Evolutionary conservation across 2,113 vertebrate species (phyloP), one percentile per base, ranked within the genome.

Genomic region (Siphamia tubifer): DNA sequence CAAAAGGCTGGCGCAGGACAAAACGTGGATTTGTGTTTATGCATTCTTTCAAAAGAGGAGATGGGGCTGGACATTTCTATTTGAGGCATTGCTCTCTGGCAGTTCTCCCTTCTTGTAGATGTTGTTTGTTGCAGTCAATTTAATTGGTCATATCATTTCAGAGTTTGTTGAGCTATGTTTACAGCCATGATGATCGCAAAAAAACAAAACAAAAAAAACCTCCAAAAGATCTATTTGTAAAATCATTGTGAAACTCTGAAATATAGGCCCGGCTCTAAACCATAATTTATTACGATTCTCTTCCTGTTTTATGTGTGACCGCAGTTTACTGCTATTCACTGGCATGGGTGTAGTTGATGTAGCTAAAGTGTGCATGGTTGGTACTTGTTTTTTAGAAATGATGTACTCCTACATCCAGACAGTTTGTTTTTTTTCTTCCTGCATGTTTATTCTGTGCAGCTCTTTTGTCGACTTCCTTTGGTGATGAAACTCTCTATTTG

Each of bases 181-280:
- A 49, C 35, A 19, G 34, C 40, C 31, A 52, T 13, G 7, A 30
- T 10, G 19, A 52, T 36, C 19, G 21, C n/a, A 34, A 28, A 47
- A 42, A 27, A 54, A 39, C 30, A n/a, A n/a, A n/a, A n/a, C n/a
- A 10, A 13, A 4, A 31, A 2, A 15, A 32, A 36, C 32, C 13
- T 30, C n/a, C 16, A 28, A 48, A 17, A 19, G 25, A 25, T 21
- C 4, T 16, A 4, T 16, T 42, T 20, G 16, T n/a, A 4, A 52
- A 47, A 27, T 57, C 19, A 27, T 81, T 87, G 71, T 74, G 27
- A 73, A 86, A 84, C 89, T 89, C 86, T 88, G 87, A 87, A 81
- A 80, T 81, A 63, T 30, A 31, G 69, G 40, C 76, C 76, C 64
- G 13, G 6, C 12, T 39, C 53, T 60, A 6, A 53, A 21, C 39